Evolutionary conservation across 1,140 invertebrate species (phyloP).

Genomic region (Ditylenchus dipsaci): DNA sequence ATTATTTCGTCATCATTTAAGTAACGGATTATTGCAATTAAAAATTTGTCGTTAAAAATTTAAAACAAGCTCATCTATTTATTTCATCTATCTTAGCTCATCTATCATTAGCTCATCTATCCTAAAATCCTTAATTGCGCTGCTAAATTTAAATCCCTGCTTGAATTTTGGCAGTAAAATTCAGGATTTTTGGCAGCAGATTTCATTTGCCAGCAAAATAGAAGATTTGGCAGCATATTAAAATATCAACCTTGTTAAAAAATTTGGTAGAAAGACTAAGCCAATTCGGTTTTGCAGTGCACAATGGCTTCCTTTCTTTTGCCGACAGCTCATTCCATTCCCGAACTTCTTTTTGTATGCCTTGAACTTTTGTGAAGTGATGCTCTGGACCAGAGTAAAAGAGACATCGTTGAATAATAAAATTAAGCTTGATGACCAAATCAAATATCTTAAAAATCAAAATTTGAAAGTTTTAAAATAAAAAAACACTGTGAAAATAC

Average conservation of each 20-base stretch:
- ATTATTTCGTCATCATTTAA: too few species aligned
- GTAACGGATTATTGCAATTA: too few species aligned
- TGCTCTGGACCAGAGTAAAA: slow-evolving; percentile 60
- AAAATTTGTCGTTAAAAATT: too few species aligned
- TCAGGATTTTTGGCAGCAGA: too few species aligned
- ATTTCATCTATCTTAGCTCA: too few species aligned
- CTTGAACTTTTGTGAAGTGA: slow-evolving; percentile 64
- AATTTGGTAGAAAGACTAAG: slow-evolving; percentile 68
- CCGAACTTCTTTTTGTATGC: slow-evolving; percentile 64
- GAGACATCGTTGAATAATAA: slow-evolving; percentile 59
- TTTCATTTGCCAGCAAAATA: too few species aligned
- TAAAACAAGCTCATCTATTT: too few species aligned
- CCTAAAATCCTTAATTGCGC: too few species aligned
- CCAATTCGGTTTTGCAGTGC: slow-evolving; percentile 69
- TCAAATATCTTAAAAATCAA: slow-evolving; percentile 61
- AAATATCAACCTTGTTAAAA: slow-evolving; percentile 66
- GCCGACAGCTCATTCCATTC: slow-evolving; percentile 65
- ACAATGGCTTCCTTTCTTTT: slow-evolving; percentile 63
- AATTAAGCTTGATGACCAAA: slow-evolving; percentile 60
- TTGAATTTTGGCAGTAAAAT: too few species aligned
- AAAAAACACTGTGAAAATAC: slow-evolving; percentile 8
- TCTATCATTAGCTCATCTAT: too few species aligned
- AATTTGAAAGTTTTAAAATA: background rate
- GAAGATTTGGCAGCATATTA: too few species aligned
- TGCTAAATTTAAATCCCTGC: too few species aligned